Conservation (phyloP, 2,888 invertebrate genomes). For the Stratiomys singularior region DNA sequence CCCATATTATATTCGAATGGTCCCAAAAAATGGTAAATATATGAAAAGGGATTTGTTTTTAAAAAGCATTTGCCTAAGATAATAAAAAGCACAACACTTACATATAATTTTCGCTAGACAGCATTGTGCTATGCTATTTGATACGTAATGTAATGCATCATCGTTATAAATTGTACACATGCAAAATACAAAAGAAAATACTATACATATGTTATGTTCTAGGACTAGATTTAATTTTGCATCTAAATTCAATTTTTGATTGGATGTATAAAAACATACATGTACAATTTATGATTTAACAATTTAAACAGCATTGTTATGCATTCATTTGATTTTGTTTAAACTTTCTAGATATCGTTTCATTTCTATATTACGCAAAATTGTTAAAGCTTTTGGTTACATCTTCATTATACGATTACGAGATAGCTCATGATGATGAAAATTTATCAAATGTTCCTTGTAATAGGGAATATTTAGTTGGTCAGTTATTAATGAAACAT, state of each 20-base stretch:
- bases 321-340: neutral
- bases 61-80: neutral
- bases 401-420: neutral
- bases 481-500: no score
- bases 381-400: constrained; percentile 11
- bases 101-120: neutral
- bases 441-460: no score
- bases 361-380: neutral
- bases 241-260: neutral
- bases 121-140: neutral
- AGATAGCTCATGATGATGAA: neutral
- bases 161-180: neutral
- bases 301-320: neutral
- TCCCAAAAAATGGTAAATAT: constrained; percentile 6
- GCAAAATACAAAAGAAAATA: neutral
- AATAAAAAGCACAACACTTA: neutral
- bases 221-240: neutral
- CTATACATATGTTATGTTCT: neutral
- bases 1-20: neutral
- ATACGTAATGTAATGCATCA: neutral
- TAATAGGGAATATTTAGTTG: no score
- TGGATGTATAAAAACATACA: constrained; percentile 8
- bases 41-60: neutral
- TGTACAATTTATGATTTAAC: neutral
- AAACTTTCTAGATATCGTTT: neutral